Base-by-base conservation (phyloP, 2,888 invertebrate genomes). In the Actias luna region DNA sequence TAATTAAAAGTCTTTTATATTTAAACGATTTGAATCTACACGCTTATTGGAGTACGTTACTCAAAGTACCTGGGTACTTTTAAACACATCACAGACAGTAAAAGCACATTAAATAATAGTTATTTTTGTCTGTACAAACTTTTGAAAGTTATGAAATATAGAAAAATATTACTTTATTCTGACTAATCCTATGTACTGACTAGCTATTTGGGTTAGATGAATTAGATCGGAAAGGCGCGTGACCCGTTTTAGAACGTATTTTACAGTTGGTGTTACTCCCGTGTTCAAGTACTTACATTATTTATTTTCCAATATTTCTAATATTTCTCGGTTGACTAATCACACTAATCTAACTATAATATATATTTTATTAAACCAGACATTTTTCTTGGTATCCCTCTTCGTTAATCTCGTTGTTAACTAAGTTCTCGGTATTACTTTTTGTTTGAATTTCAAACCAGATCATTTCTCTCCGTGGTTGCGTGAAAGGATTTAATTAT, bases 141-240 rank as follows among this genome's bases (percentile, higher is more conserved):
- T 39, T 39, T 3, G 18, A 46, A 46, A 22, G 12, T 46, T 10
- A 25, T 22, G 46, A 22, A 12, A 25, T 46, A 22, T 46, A 46
- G 2, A 18, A 12, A n/a, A 18, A 46, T 46, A 10, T 22, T 46
- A 46, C 12, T 46, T 1, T 22, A 46, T 46, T n/a, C n/a, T n/a
- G n/a, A n/a, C 10, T 25, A 1, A 5, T 22, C 18, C 18, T 22
- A 12, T 12, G 46, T 46, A 25, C 22, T 79, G 78, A 76, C 77
- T 76, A 83, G 83, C 78, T 80, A 82, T 84, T 87, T 78, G 86
- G 83, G 80, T 77, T 80, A 81, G 80, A 81, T 83, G 84, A 87
- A 87, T 88, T 87, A 86, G 85, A 88, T 88, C 81, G 82, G 74
- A 71, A 70, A 67, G 70, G 82, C 76, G 76, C 88, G 89, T 89